phyloP scores from a whole-genome alignment of 2,113 vertebrate species.

The Corythornis vintsioides region DNA sequence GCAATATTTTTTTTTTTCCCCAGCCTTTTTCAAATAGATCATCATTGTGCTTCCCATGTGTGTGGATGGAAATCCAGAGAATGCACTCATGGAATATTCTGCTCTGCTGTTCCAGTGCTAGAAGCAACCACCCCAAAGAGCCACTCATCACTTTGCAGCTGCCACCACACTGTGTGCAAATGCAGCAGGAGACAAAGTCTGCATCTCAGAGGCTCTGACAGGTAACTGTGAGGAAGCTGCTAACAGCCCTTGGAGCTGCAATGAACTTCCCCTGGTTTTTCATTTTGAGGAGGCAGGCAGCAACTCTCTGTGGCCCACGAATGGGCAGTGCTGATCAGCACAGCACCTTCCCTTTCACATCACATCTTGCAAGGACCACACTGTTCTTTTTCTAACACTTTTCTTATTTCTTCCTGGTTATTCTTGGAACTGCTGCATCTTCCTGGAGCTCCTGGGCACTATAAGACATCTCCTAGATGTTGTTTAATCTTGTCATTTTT shows the following conservation, averaged over 20 bases:
- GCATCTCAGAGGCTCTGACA: not conserved
- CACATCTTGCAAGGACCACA: not conserved
- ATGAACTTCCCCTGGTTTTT: not conserved
- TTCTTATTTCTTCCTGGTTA: not conserved
- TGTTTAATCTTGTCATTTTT: conserved; percentile 51
- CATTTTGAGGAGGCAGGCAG: not conserved
- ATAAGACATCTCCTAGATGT: conserved; percentile 11
- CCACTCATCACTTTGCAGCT: not conserved
- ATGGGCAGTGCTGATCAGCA: not conserved
- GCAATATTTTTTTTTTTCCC: not conserved
- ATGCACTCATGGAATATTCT: rapidly evolving
- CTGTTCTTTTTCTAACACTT: not conserved
- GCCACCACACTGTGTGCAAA: not conserved
- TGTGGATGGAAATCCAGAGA: rapidly evolving
- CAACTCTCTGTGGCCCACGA: not conserved
- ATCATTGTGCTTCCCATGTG: not conserved
- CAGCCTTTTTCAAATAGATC: not conserved
- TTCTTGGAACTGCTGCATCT: not conserved
- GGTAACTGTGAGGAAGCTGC: not conserved
- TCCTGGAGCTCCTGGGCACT: conserved; percentile 40
- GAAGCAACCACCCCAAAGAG: not conserved
- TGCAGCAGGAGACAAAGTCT: not conserved
- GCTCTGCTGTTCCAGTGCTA: not conserved
- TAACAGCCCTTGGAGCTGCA: not conserved
- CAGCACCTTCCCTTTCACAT: not conserved